phyloP scores from a whole-genome alignment of 35 echinoderm and acorn worm species.

The Ophioderma brevispina region DNA sequence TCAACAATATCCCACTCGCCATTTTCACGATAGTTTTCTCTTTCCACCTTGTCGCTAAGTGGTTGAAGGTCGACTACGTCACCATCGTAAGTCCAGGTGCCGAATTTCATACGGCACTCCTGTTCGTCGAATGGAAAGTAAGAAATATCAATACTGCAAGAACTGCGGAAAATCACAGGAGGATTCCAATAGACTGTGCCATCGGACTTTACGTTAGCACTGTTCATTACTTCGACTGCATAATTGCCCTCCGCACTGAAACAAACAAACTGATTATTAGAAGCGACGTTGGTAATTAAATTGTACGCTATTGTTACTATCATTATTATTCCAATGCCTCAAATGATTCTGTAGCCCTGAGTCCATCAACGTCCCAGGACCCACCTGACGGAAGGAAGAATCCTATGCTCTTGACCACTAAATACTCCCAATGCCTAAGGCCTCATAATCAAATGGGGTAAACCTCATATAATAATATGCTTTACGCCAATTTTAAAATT shows the following conservation, averaged over 20 bases:
- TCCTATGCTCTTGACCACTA: too few relatives aligned
- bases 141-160: conserved; percentile 72
- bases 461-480: too few relatives aligned
- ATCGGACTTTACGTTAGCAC: conserved; percentile 71
- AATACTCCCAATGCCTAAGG: too few relatives aligned
- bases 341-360: too few relatives aligned
- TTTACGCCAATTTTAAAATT: too few relatives aligned
- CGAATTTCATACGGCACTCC: conserved; percentile 85
- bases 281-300: too few relatives aligned
- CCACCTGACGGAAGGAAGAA: too few relatives aligned
- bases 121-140: conserved; percentile 91
- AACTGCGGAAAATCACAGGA: conserved; percentile 82
- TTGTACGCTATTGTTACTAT: too few relatives aligned
- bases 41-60: conserved; percentile 33
- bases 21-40: conserved; percentile 81
- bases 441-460: too few relatives aligned
- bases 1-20: conserved; percentile 95
- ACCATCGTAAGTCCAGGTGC: conserved; percentile 87
- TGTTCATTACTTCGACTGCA: conserved; percentile 50
- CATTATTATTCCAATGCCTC: too few relatives aligned
- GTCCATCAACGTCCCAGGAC: too few relatives aligned
- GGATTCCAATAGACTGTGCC: conserved; percentile 76
- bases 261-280: background rate
- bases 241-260: conserved; percentile 58
- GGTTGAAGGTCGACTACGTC: conserved; percentile 50